phyloP scores from a whole-genome alignment of 2,888 invertebrate species.

The Gonocerus acuteangulatus region DNA sequence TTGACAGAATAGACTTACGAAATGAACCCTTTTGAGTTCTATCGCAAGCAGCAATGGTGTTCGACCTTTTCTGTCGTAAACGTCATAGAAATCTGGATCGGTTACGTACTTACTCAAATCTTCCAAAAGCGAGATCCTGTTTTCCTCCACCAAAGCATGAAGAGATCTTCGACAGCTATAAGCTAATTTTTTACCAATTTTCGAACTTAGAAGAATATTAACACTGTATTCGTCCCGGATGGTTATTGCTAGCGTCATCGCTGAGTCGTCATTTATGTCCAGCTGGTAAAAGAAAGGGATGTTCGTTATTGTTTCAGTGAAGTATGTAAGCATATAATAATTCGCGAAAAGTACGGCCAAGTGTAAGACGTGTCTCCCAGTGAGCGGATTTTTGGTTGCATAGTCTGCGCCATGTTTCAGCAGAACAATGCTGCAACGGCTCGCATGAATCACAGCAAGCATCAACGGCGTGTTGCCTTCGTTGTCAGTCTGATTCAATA shows the following conservation, averaged over 20 bases:
- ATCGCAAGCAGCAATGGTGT: neutral
- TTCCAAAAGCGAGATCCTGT: neutral
- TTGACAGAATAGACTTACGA: neutral
- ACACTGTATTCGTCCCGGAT: neutral
- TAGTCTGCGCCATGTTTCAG: neutral
- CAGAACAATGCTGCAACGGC: neutral
- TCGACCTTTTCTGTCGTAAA: neutral
- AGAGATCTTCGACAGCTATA: neutral
- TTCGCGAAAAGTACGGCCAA: neutral
- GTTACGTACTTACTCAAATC: neutral
- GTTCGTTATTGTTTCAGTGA: neutral
- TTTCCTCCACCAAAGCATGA: neutral
- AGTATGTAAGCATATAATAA: neutral
- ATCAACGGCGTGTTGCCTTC: neutral
- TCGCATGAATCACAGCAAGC: neutral
- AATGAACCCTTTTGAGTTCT: neutral
- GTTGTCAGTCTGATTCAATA: neutral
- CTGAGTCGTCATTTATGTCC: neutral
- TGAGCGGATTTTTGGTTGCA: neutral
- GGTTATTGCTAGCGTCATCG: neutral
- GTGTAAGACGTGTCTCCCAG: neutral
- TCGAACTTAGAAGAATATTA: neutral
- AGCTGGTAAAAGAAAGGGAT: neutral
- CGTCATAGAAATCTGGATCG: neutral
- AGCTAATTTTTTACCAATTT: neutral